phyloP scores from a whole-genome alignment of 2,797 vertebrate species.

The Leptodactylus fallax region DNA sequence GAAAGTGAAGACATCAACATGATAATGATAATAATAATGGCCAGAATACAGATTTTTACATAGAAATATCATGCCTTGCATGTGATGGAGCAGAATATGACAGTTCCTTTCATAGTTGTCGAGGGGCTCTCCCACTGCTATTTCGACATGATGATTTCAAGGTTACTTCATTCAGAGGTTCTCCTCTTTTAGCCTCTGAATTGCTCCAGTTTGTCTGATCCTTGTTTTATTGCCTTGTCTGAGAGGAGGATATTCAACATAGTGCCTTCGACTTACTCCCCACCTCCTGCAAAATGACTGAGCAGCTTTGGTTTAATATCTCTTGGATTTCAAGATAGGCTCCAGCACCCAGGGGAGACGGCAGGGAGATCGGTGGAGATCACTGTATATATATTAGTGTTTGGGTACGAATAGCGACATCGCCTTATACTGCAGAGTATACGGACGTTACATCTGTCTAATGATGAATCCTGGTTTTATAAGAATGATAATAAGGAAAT shows the following conservation, averaged over 20 bases:
- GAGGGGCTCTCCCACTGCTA: constrained; percentile 16
- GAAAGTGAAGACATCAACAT: neutral
- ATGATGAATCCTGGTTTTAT: neutral
- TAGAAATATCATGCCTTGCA: neutral
- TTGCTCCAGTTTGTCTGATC: constrained; percentile 64
- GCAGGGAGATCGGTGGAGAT: constrained; percentile 45
- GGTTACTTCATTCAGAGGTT: constrained; percentile 61
- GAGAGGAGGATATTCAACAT: constrained; percentile 59
- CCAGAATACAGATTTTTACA: neutral
- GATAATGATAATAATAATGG: neutral
- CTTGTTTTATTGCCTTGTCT: constrained; percentile 64
- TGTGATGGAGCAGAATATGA: neutral
- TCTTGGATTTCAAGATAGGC: constrained; percentile 57
- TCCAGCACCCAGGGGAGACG: constrained; percentile 58
- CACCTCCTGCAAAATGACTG: constrained; percentile 62
- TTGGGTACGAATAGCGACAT: constrained; percentile 33
- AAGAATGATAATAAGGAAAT: neutral
- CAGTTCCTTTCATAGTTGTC: constrained; percentile 13
- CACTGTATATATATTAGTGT: constrained; percentile 57
- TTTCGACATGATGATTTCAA: constrained; percentile 43
- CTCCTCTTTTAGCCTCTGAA: constrained; percentile 62
- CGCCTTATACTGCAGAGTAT: neutral
- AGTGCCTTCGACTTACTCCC: constrained; percentile 50
- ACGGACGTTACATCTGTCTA: neutral
- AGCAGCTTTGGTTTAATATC: constrained; percentile 63